phyloP scores from a whole-genome alignment of 2,888 invertebrate genomes.

The Ceraclea dissimilis region DNA sequence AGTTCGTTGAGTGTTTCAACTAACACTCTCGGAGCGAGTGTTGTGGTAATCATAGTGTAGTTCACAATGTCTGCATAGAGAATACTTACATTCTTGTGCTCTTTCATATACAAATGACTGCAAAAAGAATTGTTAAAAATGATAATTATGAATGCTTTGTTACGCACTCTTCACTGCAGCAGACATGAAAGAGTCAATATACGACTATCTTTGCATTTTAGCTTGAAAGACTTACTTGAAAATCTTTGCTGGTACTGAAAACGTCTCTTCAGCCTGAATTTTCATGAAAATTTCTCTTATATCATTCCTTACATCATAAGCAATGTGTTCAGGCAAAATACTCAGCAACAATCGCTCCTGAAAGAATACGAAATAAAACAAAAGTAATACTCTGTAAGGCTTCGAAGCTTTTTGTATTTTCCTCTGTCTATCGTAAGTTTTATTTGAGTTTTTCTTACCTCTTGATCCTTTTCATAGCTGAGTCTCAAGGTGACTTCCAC shows the following conservation, averaged over 20 bases:
- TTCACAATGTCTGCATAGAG: conserved; percentile 91
- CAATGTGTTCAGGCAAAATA: conserved; percentile 80
- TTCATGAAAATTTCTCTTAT: conserved; percentile 50
- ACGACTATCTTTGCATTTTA: no score
- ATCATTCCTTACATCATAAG: conserved; percentile 53
- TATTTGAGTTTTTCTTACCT: no score
- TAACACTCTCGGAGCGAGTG: conserved; percentile 70
- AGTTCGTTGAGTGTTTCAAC: conserved; percentile 85
- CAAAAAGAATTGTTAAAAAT: conserved; percentile 29
- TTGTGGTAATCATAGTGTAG: conserved; percentile 81
- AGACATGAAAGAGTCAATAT: no score
- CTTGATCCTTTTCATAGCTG: conserved; percentile 79
- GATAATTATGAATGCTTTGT: no score
- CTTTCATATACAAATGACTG: conserved; percentile 82
- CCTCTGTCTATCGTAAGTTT: no score
- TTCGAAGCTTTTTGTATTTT: background rate
- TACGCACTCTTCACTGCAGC: no score
- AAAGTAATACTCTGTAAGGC: background rate
- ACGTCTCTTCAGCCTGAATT: conserved; percentile 36
- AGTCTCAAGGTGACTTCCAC: conserved; percentile 77
- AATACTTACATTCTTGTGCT: conserved; percentile 82
- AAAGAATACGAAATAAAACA: conserved; percentile 21
- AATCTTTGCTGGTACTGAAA: conserved; percentile 4
- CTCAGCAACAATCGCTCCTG: conserved; percentile 79
- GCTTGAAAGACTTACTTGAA: conserved; percentile 9